Evolutionary conservation across 2,797 vertebrate genomes (phyloP).

Genomic region (Aselliscus stoliczkanus): DNA sequence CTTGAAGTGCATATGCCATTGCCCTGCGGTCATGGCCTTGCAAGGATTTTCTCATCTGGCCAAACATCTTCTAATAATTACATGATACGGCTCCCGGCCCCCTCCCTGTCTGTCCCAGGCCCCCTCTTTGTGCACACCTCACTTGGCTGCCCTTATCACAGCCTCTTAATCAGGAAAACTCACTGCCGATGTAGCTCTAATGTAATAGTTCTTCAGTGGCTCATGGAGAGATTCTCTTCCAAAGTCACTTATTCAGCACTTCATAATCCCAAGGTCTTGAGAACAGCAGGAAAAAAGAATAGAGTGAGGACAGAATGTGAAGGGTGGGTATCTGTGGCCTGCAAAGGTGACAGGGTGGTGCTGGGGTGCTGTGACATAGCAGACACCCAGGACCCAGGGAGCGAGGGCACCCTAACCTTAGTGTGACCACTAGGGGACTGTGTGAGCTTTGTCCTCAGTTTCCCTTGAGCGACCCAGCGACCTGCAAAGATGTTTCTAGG

Average conservation of each 20-base stretch:
- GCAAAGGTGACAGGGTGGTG: not conserved
- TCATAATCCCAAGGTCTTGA: not conserved
- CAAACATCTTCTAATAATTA: not conserved
- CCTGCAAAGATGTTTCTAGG: not conserved
- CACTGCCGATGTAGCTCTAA: rapidly evolving
- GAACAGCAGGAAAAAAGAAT: not conserved
- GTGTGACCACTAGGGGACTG: not conserved
- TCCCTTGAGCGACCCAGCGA: not conserved
- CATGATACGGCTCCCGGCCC: too few relatives aligned
- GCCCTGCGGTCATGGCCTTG: not conserved
- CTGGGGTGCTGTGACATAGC: not conserved
- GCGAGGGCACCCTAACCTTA: not conserved
- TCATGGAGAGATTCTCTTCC: not conserved
- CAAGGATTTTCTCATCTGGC: not conserved
- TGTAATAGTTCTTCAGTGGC: not conserved
- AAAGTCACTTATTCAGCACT: not conserved
- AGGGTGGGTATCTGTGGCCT: not conserved
- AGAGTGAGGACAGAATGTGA: not conserved
- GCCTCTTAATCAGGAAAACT: not conserved
- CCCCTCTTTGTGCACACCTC: not conserved
- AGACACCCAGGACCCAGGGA: not conserved
- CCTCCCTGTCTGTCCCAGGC: not conserved
- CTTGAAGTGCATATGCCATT: not conserved
- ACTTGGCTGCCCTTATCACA: not conserved
- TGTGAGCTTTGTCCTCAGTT: not conserved